These are phyloP conservation scores for Kryphioiulus occultus DNA, from an alignment of 2,888 invertebrate species.

Conservation along the genomic window DNA sequence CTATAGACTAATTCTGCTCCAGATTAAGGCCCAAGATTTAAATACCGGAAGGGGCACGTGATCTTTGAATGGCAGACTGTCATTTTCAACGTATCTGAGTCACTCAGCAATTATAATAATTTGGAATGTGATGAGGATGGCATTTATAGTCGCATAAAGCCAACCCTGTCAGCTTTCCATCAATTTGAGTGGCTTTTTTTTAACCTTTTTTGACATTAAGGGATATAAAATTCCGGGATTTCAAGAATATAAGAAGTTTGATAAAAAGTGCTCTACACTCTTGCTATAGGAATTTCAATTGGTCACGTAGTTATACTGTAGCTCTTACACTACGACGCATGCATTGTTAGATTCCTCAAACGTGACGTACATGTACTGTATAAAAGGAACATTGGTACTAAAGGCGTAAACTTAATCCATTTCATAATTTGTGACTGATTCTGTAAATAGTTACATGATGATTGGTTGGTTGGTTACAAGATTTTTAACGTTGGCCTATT, in stretches of 20 bases:
- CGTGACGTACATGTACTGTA: too few relatives aligned
- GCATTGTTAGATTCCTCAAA: too few relatives aligned
- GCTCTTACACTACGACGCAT: too few relatives aligned
- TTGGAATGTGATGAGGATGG: background rate
- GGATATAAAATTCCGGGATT: background rate
- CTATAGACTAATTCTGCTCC: background rate
- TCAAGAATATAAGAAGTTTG: background rate
- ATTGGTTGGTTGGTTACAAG: too few relatives aligned
- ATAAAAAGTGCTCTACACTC: background rate
- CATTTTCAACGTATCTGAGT: background rate
- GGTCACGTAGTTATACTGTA: too few relatives aligned
- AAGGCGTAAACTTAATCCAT: too few relatives aligned
- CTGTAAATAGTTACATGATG: too few relatives aligned
- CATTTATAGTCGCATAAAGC: background rate
- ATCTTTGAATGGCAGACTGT: background rate
- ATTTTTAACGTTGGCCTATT: too few relatives aligned
- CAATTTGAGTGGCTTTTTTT: background rate
- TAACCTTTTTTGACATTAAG: background rate
- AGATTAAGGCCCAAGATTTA: conserved; percentile 12
- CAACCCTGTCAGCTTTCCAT: background rate
- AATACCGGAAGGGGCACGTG: background rate
- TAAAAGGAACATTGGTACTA: too few relatives aligned
- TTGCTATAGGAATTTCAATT: too few relatives aligned
- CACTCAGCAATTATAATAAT: conserved; percentile 17
- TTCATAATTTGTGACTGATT: too few relatives aligned